A percentile compares a stretch with the other conserved stretches of the same genome.
phyloP scores from a whole-genome alignment of 2,888 invertebrate genomes.

The Tachina fera region DNA sequence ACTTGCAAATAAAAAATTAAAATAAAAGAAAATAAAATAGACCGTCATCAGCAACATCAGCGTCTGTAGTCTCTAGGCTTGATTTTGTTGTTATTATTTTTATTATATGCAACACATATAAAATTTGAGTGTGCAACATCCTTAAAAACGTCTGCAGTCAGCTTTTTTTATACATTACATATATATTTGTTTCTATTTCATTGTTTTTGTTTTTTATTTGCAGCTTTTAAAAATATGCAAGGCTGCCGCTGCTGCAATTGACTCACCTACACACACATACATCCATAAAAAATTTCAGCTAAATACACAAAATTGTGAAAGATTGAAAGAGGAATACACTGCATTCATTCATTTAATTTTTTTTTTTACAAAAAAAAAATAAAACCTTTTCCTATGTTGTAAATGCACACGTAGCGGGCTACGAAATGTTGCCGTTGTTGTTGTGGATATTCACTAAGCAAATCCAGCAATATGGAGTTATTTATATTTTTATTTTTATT shows the following conservation, averaged over 20 bases:
- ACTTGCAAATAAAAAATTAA: constrained; percentile 36
- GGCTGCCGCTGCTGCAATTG: constrained; percentile 38
- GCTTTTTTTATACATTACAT: constrained; percentile 22
- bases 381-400: constrained; percentile 38
- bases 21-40: not conserved
- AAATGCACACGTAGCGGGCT: constrained; percentile 55
- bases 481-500: constrained; percentile 6
- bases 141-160: constrained; percentile 67
- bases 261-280: constrained; percentile 54
- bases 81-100: constrained; percentile 18
- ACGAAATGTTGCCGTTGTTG: constrained; percentile 17
- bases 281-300: not conserved
- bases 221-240: constrained; percentile 55
- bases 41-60: constrained; percentile 34
- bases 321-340: constrained; percentile 37
- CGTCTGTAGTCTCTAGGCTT: not conserved
- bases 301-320: not conserved
- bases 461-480: constrained; percentile 51
- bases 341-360: constrained; percentile 53
- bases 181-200: constrained; percentile 35
- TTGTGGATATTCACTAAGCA: constrained; percentile 48
- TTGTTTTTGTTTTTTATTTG: constrained; percentile 27
- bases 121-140: constrained; percentile 63
- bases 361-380: not conserved
- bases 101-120: constrained; percentile 48